phyloP scores from a whole-genome alignment of 1,140 invertebrate genomes.

The Drosophila fuyamai region DNA sequence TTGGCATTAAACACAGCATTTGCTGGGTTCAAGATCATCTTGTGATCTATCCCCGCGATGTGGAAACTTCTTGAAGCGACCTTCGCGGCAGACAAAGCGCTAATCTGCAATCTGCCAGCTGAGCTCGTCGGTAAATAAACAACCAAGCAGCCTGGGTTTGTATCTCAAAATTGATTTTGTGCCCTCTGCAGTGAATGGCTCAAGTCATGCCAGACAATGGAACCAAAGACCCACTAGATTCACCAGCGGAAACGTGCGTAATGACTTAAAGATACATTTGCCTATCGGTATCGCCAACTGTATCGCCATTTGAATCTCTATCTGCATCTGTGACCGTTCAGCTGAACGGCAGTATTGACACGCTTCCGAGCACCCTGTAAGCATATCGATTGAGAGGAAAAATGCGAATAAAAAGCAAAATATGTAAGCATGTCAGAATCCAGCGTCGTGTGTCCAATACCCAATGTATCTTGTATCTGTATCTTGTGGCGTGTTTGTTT shows the following conservation, averaged over 20 bases:
- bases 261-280: slow-evolving; percentile 41
- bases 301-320: slow-evolving; percentile 43
- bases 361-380: slow-evolving; percentile 58
- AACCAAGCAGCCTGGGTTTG: slow-evolving; percentile 9
- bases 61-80: slow-evolving; percentile 31
- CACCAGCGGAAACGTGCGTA: slow-evolving; percentile 44
- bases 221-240: slow-evolving; percentile 37
- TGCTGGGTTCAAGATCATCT: slow-evolving; percentile 41
- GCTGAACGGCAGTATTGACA: slow-evolving; percentile 11
- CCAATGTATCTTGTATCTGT: slow-evolving; percentile 73
- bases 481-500: slow-evolving; percentile 25
- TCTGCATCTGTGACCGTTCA: slow-evolving; percentile 3
- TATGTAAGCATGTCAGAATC: slow-evolving; percentile 75
- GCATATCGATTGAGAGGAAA: slow-evolving; percentile 63
- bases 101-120: slow-evolving; percentile 44
- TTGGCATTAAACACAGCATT: slow-evolving; percentile 48
- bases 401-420: slow-evolving; percentile 39
- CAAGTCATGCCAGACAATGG: slow-evolving; percentile 28
- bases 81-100: slow-evolving; percentile 35
- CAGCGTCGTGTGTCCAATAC: slow-evolving; percentile 70
- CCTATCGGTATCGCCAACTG: slow-evolving; percentile 19
- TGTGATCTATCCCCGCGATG: slow-evolving; percentile 4
- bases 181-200: slow-evolving; percentile 21
- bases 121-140: slow-evolving; percentile 35
- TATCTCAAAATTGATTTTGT: slow-evolving; percentile 45